phyloP scores from a whole-genome alignment of 1,140 invertebrate species.

The Brachionus sp. region DNA sequence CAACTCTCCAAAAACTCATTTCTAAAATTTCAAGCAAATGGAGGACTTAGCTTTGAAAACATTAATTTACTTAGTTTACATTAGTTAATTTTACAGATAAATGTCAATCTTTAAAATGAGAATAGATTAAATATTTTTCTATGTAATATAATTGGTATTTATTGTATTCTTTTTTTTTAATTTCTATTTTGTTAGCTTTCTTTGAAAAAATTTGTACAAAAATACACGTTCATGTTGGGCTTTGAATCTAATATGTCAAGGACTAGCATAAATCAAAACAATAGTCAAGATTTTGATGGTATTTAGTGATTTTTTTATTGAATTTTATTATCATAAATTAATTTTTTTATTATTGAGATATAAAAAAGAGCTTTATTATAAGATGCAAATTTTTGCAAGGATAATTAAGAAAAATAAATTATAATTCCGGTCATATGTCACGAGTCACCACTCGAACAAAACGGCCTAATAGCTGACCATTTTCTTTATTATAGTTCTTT shows the following conservation, averaged over 20 bases:
- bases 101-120: too few species aligned
- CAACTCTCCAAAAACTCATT: too few species aligned
- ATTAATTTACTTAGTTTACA: too few species aligned
- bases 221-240: too few species aligned
- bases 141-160: too few species aligned
- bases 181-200: too few species aligned
- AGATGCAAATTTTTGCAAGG: background rate
- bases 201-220: too few species aligned
- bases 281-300: background rate
- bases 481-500: background rate
- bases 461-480: background rate
- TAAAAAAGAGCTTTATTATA: background rate
- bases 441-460: background rate
- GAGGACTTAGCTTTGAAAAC: too few species aligned
- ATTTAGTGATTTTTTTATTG: background rate
- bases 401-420: background rate
- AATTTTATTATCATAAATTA: background rate
- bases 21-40: too few species aligned
- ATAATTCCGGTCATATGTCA: background rate
- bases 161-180: too few species aligned
- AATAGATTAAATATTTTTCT: too few species aligned
- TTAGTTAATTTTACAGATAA: too few species aligned
- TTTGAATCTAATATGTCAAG: background rate
- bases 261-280: background rate
- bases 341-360: background rate